Evolutionary conservation across 2,888 invertebrate genomes (phyloP), one percentile per base, ranked within the genome.

Genomic region (Drosophila imparisetae): DNA sequence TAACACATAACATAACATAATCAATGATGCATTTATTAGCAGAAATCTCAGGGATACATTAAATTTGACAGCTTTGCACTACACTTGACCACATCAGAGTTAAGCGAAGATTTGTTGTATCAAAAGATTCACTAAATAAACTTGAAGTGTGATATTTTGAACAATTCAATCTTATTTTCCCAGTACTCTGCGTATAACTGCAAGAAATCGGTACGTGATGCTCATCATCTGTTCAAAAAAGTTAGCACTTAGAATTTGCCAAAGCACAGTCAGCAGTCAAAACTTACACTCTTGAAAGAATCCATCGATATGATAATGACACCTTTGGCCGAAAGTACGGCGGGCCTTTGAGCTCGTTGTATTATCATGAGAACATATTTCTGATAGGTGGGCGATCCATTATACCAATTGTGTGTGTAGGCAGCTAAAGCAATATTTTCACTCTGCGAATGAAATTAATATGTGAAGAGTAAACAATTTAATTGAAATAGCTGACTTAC

Each of bases 321-420:
- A 2, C 75, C 82, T 2, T 27, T 67, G 32, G 80, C 84, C 1
- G 81, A 81, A 1, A 82, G 60, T 5, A 71, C 53, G 10, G 67
- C 62, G 13, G 75, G 64, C 21, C 49, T 63, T 57, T 82, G 78
- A 30, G 80, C 74, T 7, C 77, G 66, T 13, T 40, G 29, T 61
- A 86, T 70, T 4, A 86, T 52, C 30, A 86, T n/a, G 0, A 72
- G 40, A 27, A 83, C 7, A 18, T 60, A 32, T 30, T 77, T 86
- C 10, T 50, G 64, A 24, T 81, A 83, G 15, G 24, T 57, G 11
- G 59, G 18, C 1, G 79, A 59, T 21, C 79, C 79, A 13, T 83
- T 66, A 61, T 79, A 83, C 86, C 81, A 86, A 18, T 66, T 76
- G 0, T 80, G 66, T 15, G 15, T 50, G 18, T 81, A 84, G 29